Conservation (phyloP, 2,888 invertebrate species). For the Anthoptus insignis region DNA sequence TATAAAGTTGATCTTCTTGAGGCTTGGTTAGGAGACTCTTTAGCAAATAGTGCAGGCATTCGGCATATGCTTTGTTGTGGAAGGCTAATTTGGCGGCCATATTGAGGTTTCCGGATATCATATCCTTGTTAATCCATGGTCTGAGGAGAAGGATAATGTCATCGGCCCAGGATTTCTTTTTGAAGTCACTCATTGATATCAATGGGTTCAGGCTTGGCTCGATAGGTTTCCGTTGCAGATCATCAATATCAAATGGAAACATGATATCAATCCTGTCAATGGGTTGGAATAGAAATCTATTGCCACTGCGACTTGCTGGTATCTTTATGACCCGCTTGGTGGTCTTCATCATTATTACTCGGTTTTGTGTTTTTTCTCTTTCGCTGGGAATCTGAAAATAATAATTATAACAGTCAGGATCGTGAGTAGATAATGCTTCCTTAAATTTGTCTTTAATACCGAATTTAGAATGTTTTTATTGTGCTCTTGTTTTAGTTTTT, state of each 20-base stretch:
- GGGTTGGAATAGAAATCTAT: constrained; percentile 75
- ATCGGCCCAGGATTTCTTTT: constrained; percentile 75
- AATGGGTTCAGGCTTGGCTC: constrained; percentile 69
- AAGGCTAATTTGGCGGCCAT: constrained; percentile 78
- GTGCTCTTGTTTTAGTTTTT: too few relatives aligned
- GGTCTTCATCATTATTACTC: constrained; percentile 90
- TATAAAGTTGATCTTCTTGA: constrained; percentile 58
- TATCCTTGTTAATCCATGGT: constrained; percentile 71
- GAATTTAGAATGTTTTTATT: too few relatives aligned
- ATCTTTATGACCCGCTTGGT: constrained; percentile 91
- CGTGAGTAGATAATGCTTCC: too few relatives aligned
- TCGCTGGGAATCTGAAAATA: constrained; percentile 86
- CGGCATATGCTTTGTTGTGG: constrained; percentile 66
- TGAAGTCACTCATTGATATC: constrained; percentile 66
- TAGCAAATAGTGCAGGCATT: constrained; percentile 68
- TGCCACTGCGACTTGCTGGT: constrained; percentile 77
- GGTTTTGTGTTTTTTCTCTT: constrained; percentile 85
- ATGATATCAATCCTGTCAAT: constrained; percentile 75
- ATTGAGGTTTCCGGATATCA: constrained; percentile 65
- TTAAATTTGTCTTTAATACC: too few relatives aligned
- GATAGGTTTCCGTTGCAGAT: constrained; percentile 64
- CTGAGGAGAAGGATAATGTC: constrained; percentile 69
- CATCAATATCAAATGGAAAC: constrained; percentile 74
- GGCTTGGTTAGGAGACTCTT: constrained; percentile 63
- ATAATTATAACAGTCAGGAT: too few relatives aligned